Evolutionary conservation across 1,140 invertebrate species (phyloP).

Genomic region (Panonychus citri): DNA sequence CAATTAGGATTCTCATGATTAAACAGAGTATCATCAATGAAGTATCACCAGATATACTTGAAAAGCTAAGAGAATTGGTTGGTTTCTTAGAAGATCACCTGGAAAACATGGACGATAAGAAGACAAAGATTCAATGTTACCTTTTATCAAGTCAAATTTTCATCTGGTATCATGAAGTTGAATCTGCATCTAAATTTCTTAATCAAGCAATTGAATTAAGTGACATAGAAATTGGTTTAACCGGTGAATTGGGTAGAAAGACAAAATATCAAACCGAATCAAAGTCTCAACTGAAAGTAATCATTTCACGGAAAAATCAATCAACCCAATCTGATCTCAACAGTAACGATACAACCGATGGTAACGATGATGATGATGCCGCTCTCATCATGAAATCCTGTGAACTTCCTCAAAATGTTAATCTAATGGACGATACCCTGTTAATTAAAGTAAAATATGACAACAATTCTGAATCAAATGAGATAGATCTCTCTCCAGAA

Average conservation of each 20-base stretch:
- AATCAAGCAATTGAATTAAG: constrained; percentile 33
- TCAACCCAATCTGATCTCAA: no score
- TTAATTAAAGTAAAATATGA: constrained; percentile 46
- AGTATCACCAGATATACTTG: background rate
- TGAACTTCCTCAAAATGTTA: constrained; percentile 27
- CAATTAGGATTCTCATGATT: background rate
- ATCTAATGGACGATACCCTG: constrained; percentile 57
- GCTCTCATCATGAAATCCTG: no score
- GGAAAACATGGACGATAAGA: background rate
- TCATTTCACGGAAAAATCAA: constrained; percentile 27
- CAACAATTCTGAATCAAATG: constrained; percentile 27
- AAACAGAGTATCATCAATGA: background rate
- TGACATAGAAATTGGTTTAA: constrained; percentile 38
- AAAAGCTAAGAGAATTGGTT: background rate
- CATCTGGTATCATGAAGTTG: constrained; percentile 43
- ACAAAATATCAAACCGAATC: constrained; percentile 62
- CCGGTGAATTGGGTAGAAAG: constrained; percentile 55
- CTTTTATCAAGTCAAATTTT: constrained; percentile 49
- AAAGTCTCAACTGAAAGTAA: constrained; percentile 51
- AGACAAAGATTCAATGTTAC: background rate
- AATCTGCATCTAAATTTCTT: constrained; percentile 39
- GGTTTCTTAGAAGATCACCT: background rate
- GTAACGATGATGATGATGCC: background rate
- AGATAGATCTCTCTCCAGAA: constrained; percentile 34
- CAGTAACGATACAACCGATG: no score